Base-by-base conservation (phyloP, 2,888 invertebrate genomes). In the Polydrusus tereticollis region DNA sequence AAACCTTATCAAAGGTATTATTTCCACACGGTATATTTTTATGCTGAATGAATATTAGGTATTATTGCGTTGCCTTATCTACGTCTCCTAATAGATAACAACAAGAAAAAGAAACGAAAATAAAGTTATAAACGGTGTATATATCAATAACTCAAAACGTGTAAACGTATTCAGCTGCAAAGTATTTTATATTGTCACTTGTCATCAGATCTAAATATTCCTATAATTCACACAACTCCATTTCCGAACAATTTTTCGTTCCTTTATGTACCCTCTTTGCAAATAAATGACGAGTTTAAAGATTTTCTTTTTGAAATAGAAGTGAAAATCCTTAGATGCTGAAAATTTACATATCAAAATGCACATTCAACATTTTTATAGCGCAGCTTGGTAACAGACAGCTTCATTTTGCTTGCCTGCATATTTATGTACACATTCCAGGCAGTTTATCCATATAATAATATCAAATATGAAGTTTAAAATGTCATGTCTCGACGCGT, bases 281-380 rank as follows among this genome's bases (percentile, higher is more conserved):
- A 55, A 55, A 55, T 55, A 55, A 55, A 55, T 12, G 52, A 29
- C 52, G 10, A 7, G 16, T 29, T 55, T 55, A 1, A 55, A 29
- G 52, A 55, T 55, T 55, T 55, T 29, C 29, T 29, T 26, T 52
- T 29, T 8, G 7, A 18, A 55, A 10, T 29, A 29, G 10, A 29
- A 29, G 18, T 55, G 29, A 55, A 29, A 55, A 55, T 55, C 18
- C 29, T 18, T 29, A 16, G 52, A 55, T 55, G 29, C 29, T 47
- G 29, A 29, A 55, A 55, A 55, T 29, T 55, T 55, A 55, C 52
- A 55, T 29, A 55, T 55, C 52, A 55, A 55, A 55, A 55, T 55
- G 29, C 52, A 29, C 52, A 55, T 29, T 55, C 29, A 55, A 55
- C 52, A 55, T 55, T 55, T 26, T 55, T 55, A 55, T 55, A 29